Evolutionary conservation across 2,888 invertebrate species (phyloP).

Genomic region (Parelbella ahira): DNA sequence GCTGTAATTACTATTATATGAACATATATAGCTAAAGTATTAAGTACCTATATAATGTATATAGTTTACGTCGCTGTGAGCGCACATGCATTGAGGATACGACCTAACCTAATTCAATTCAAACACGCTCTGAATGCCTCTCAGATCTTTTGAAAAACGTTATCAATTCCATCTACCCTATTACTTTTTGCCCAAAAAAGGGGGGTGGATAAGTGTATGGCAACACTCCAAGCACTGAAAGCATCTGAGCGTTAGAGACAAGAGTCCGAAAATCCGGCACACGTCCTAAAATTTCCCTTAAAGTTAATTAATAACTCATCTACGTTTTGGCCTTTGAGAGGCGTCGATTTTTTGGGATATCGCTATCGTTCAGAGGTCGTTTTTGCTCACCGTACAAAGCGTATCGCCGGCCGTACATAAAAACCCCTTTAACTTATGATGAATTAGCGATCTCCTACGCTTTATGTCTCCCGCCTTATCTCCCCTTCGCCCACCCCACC

Average conservation of each 20-base stretch:
- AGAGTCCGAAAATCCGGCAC: constrained; percentile 21
- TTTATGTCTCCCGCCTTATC: constrained; percentile 77
- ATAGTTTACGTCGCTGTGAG: too few species aligned
- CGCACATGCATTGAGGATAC: constrained; percentile 7
- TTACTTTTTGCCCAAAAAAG: constrained; percentile 24
- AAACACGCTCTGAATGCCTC: constrained; percentile 21
- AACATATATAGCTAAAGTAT: too few species aligned
- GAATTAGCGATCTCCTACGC: constrained; percentile 80
- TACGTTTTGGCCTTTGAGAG: constrained; percentile 56
- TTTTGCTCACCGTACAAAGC: constrained; percentile 68
- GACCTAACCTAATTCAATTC: constrained; percentile 25
- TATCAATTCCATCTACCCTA: constrained; percentile 25
- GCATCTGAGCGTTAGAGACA: constrained; percentile 24
- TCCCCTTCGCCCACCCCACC: constrained; percentile 39
- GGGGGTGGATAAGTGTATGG: constrained; percentile 25
- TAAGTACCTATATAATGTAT: too few species aligned
- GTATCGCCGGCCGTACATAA: constrained; percentile 66
- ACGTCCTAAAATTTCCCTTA: constrained; percentile 45
- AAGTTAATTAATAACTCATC: constrained; percentile 67
- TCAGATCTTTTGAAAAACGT: constrained; percentile 25
- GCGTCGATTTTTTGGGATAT: constrained; percentile 47
- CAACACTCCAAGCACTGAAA: constrained; percentile 25
- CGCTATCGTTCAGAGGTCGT: constrained; percentile 59
- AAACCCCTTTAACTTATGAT: constrained; percentile 81
- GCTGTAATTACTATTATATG: too few species aligned